Base-by-base conservation (phyloP, 2,888 invertebrate species). In the Leucophenga maculata region DNA sequence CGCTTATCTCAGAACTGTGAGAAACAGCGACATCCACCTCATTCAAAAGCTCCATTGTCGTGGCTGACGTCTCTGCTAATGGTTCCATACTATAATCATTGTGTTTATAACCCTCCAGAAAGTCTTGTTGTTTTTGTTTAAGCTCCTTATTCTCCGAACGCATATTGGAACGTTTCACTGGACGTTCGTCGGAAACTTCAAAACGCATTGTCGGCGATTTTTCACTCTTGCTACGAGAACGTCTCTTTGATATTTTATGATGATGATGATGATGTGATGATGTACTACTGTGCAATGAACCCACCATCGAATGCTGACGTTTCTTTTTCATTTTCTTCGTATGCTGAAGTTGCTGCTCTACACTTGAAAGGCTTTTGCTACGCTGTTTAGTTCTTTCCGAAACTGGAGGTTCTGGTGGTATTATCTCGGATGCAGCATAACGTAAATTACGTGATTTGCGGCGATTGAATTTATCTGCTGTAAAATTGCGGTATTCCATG, bases 81-180 rank as follows among this genome's bases (percentile, higher is more conserved):
- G 14, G 54, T 9, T 65, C 6, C 9, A n/a, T 18, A 20, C n/a
- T 64, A 60, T 16, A 18, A 50, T 50, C 22, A 20, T 48, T 1
- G 52, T 75, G 75, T 32, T 84, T 86, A 1, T 92, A 89, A 69
- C 91, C 90, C 78, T 90, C 91, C 13, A 92, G 84, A 78, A 92
- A 92, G 75, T 90, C 90, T 75, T 90, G 91, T 66, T 92, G 92
- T 82, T 92, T 92, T 74, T 89, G 89, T 0, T 91, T 91, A 89
- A 92, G 92, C 60, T 92, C 92, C 11, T 91, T 90, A 78, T 92
- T 92, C 80, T 92, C 92, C 8, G 92, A 92, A 68, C 92, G 89
- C 90, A 92, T 91, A 69, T 92, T 91, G 65, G 91, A 82, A 14
- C 88, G 82, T 52, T 80, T 85, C 2, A 77, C 6, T 14, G 6